A percentile compares a stretch with the other conserved stretches of the same genome.
phyloP scores from a whole-genome alignment of 2,888 invertebrate genomes.

The Thymelicus acteon region DNA sequence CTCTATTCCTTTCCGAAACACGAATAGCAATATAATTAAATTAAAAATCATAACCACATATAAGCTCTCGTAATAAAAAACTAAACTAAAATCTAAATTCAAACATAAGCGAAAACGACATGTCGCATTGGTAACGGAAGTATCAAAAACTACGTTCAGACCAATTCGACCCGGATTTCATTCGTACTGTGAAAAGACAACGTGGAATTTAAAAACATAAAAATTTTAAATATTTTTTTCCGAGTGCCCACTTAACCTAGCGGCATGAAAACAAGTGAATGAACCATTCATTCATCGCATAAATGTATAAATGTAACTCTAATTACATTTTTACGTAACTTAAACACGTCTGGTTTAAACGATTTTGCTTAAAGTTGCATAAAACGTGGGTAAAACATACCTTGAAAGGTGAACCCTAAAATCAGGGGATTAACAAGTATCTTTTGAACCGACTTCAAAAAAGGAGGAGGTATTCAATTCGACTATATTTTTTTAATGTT shows the following conservation, averaged over 20 bases:
- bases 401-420: background rate
- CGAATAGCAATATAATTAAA: no score
- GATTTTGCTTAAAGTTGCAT: background rate
- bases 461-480: no score
- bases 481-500: no score
- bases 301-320: conserved; percentile 6
- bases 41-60: no score
- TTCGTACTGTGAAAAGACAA: conserved; percentile 19
- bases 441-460: no score
- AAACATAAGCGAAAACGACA: background rate
- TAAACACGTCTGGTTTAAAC: background rate
- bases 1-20: no score
- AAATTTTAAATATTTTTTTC: conserved; percentile 11
- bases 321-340: conserved; percentile 12
- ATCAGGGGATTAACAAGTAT: no score
- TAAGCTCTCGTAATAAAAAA: no score
- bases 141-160: conserved; percentile 9
- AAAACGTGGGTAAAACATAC: background rate
- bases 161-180: conserved; percentile 5
- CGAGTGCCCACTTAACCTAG: conserved; percentile 23
- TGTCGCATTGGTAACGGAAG: background rate
- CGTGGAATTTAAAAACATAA: conserved; percentile 8
- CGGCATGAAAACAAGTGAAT: conserved; percentile 2
- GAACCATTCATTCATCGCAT: background rate
- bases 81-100: background rate